Percentiles rank a stretch among this genome's conserved stretches.
Conservation (phyloP, 2,888 invertebrate species). For the Acheta domesticus region DNA sequence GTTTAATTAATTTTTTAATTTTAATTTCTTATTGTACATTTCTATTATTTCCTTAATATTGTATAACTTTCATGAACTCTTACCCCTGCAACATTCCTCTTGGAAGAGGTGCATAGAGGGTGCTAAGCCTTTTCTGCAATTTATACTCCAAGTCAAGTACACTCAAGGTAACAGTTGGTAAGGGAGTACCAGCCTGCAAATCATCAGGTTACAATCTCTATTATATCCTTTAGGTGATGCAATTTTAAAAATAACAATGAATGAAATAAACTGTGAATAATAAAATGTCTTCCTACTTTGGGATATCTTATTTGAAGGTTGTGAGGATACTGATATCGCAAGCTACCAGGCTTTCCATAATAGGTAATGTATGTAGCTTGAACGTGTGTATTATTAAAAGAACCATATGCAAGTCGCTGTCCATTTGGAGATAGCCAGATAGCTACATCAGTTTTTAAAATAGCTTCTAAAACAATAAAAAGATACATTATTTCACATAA, state of each 20-base stretch:
- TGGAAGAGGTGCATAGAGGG: neutral
- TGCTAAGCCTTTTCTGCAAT: neutral
- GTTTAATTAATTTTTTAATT: no score
- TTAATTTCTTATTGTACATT: no score
- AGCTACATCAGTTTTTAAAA: slow-evolving; percentile 77
- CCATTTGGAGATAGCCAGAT: slow-evolving; percentile 87
- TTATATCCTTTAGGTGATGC: no score
- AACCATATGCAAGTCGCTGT: slow-evolving; percentile 70
- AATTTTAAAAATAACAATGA: no score
- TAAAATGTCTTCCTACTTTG: slow-evolving; percentile 55
- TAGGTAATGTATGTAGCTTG: slow-evolving; percentile 72
- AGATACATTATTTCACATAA: no score
- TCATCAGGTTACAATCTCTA: no score
- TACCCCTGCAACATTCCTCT: neutral
- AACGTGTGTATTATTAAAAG: slow-evolving; percentile 73
- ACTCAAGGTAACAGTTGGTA: neutral
- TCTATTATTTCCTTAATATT: no score
- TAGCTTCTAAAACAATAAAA: slow-evolving; percentile 69
- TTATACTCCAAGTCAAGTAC: neutral
- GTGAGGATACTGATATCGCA: slow-evolving; percentile 72
- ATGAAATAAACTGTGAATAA: neutral
- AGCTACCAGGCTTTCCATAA: slow-evolving; percentile 72
- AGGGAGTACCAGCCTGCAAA: neutral
- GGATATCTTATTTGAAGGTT: slow-evolving; percentile 75
- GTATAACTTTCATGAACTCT: no score